Evolutionary conservation across 1,140 invertebrate species (phyloP).

Genomic region (Macrobrachium rosenbergii): DNA sequence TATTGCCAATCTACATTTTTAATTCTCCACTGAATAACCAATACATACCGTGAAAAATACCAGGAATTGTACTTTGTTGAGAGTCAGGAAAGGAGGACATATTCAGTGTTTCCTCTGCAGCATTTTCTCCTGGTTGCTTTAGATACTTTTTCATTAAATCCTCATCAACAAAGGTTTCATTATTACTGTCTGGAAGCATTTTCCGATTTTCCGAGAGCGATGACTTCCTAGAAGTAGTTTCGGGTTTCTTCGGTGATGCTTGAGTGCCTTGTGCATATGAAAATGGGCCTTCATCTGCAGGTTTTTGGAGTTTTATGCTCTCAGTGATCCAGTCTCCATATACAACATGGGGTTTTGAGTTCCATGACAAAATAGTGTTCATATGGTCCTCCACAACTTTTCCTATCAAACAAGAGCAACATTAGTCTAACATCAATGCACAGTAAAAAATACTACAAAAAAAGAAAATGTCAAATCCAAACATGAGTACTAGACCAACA

Average conservation of each 20-base stretch:
- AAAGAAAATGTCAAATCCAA: no score
- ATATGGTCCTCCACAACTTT: slow-evolving; percentile 36
- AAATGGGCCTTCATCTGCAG: slow-evolving; percentile 46
- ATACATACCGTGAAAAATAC: slow-evolving; percentile 38
- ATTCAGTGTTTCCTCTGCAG: slow-evolving; percentile 1
- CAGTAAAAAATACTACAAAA: no score
- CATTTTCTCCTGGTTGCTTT: background rate
- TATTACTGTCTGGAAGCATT: background rate
- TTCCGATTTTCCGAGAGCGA: background rate
- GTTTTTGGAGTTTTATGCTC: slow-evolving; percentile 43
- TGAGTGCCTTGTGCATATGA: slow-evolving; percentile 8
- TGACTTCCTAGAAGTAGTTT: background rate
- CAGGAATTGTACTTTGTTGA: background rate
- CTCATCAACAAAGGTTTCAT: slow-evolving; percentile 51
- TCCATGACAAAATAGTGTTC: slow-evolving; percentile 17
- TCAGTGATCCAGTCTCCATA: slow-evolving; percentile 56
- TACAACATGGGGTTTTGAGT: slow-evolving; percentile 45
- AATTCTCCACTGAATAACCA: background rate
- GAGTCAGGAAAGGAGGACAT: slow-evolving; percentile 38
- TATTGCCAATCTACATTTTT: background rate
- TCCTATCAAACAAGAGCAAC: background rate
- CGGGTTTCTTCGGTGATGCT: background rate
- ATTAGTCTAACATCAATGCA: background rate
- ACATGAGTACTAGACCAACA: no score
- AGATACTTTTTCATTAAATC: slow-evolving; percentile 46